Conservation (phyloP, 2,113 vertebrate species). For the Dascyllus trimaculatus region DNA sequence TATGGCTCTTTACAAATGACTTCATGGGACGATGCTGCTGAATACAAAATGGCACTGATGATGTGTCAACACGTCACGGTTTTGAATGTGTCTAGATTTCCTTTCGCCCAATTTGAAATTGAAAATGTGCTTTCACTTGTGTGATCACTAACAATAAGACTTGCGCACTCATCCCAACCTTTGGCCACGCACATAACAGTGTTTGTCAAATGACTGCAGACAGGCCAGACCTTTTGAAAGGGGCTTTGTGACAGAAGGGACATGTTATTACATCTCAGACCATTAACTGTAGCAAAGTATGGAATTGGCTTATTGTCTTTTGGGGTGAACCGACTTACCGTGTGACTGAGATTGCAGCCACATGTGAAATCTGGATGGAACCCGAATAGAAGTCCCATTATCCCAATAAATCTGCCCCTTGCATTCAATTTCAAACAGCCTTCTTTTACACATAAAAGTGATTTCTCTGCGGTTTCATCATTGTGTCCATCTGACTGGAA, state of each 20-base stretch:
- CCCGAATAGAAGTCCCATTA: slow-evolving; percentile 66
- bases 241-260: slow-evolving; percentile 34
- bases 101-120: slow-evolving; percentile 62
- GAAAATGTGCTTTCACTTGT: slow-evolving; percentile 59
- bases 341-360: slow-evolving; percentile 59
- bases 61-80: slow-evolving; percentile 58
- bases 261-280: slow-evolving; percentile 62
- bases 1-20: slow-evolving; percentile 55
- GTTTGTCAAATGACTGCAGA: slow-evolving; percentile 62
- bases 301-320: slow-evolving; percentile 70
- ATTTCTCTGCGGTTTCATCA: slow-evolving; percentile 81
- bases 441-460: slow-evolving; percentile 61
- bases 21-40: slow-evolving; percentile 60
- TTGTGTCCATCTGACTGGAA: slow-evolving; percentile 60
- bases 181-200: slow-evolving; percentile 28
- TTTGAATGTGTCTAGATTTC: slow-evolving; percentile 64
- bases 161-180: slow-evolving; percentile 22
- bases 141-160: slow-evolving; percentile 58
- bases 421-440: slow-evolving; percentile 62
- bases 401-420: slow-evolving; percentile 71
- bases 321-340: slow-evolving; percentile 55
- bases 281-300: slow-evolving; percentile 69
- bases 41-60: slow-evolving; percentile 65
- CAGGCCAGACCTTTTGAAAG: slow-evolving; percentile 67
- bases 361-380: slow-evolving; percentile 66